Evolutionary conservation across 53 echinoderm and acorn worm species (phyloP).

Genomic region (Henricia sp.): DNA sequence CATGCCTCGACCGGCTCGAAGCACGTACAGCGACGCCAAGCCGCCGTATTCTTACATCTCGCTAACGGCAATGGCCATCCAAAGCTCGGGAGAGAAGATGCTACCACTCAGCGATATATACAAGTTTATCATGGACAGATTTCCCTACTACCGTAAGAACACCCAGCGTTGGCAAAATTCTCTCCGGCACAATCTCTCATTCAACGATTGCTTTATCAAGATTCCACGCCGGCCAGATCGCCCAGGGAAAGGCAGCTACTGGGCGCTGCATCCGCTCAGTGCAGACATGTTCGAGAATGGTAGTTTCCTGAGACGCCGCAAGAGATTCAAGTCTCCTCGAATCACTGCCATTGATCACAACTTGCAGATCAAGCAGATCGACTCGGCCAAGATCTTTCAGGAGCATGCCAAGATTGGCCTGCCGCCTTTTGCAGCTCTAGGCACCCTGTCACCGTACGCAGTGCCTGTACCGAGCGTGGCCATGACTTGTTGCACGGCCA

Average conservation of each 20-base stretch:
- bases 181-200: constrained; percentile 92
- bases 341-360: constrained; percentile 93
- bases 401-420: constrained; percentile 94
- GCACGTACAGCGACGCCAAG: constrained; percentile 99
- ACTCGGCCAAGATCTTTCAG: constrained; percentile 96
- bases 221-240: constrained; percentile 98
- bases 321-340: constrained; percentile 95
- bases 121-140: constrained; percentile 99
- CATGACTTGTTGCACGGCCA: constrained; percentile 64
- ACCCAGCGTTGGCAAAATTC: constrained; percentile 99
- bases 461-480: constrained; percentile 60
- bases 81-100: constrained; percentile 97
- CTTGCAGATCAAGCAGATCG: constrained; percentile 95
- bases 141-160: constrained; percentile 98
- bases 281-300: constrained; percentile 99
- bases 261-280: constrained; percentile 97
- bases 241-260: constrained; percentile 99
- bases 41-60: constrained; percentile 99
- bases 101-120: constrained; percentile 98
- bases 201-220: constrained; percentile 99
- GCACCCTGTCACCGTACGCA: constrained; percentile 77
- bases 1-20: constrained; percentile 98
- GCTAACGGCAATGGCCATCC: constrained; percentile 98
- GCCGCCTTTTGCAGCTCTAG: constrained; percentile 74
- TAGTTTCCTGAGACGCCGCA: constrained; percentile 93